Percentiles rank a stretch among this genome's conserved stretches.
Evolutionary conservation across 2,888 invertebrate genomes (phyloP).

Genomic region (Lycophotia porphyrea): DNA sequence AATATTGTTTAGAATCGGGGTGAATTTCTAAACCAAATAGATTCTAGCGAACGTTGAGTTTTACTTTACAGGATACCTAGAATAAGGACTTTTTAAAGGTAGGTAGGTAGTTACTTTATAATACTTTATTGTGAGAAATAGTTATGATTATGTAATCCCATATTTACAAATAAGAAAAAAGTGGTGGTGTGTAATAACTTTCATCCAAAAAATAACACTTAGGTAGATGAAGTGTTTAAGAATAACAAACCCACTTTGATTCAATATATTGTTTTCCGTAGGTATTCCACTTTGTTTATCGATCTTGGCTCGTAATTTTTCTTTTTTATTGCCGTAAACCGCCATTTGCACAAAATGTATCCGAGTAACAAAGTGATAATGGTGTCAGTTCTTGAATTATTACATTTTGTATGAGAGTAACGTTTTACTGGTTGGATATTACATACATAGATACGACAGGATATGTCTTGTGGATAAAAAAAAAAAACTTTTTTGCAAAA

Average conservation of each 20-base stretch:
- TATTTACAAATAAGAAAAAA: neutral
- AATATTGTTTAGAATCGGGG: neutral
- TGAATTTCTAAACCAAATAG: neutral
- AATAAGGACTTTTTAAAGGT: neutral
- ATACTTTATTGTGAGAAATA: neutral
- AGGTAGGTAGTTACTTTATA: neutral
- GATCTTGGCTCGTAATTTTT: conserved; percentile 67
- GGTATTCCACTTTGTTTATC: conserved; percentile 61
- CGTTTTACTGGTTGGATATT: conserved; percentile 24
- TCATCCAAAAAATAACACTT: conserved; percentile 21
- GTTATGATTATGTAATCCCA: neutral
- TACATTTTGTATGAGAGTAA: conserved; percentile 43
- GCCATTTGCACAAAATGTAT: conserved; percentile 71
- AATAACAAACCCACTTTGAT: conserved; percentile 28
- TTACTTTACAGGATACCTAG: neutral
- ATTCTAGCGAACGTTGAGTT: neutral
- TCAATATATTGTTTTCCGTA: conserved; percentile 48
- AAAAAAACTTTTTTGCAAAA: too few species aligned
- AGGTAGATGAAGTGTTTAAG: conserved; percentile 26
- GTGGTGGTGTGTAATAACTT: neutral
- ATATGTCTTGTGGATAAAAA: conserved; percentile 4
- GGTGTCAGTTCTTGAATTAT: conserved; percentile 63
- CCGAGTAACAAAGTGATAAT: conserved; percentile 67
- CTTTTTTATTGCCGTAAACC: conserved; percentile 73
- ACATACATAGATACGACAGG: neutral